Evolutionary conservation across 2,797 vertebrate species (phyloP).

Genomic region (Molossus molossus): DNA sequence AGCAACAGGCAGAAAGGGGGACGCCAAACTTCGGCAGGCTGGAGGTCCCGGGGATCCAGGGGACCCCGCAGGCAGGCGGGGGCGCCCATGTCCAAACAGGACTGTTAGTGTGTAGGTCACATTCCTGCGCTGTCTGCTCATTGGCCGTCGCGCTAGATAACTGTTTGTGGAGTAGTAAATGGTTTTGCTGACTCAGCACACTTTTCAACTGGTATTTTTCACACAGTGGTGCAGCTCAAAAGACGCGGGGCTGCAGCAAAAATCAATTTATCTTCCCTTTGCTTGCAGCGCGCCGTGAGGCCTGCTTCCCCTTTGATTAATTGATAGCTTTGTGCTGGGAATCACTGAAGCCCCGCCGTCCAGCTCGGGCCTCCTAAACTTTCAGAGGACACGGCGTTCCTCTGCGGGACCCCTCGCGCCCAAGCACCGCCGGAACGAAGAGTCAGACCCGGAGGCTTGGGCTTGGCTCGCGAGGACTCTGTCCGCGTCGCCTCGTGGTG

Average conservation of each 20-base stretch:
- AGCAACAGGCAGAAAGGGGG: neutral
- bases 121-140: constrained; percentile 96
- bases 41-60: neutral
- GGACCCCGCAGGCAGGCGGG: neutral
- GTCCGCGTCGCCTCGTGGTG: no score
- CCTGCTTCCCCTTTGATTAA: constrained; percentile 92
- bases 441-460: constrained; percentile 80
- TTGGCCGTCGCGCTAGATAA: constrained; percentile 98
- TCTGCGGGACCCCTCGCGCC: constrained; percentile 85
- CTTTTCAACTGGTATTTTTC: constrained; percentile 98
- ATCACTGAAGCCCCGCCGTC: constrained; percentile 89
- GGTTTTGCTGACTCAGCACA: constrained; percentile 99
- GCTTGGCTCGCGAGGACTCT: no score
- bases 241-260: constrained; percentile 95
- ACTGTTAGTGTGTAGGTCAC: constrained; percentile 99
- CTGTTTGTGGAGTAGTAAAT: constrained; percentile 99
- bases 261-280: constrained; percentile 94
- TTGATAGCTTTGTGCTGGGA: constrained; percentile 91
- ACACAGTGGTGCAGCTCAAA: constrained; percentile 99
- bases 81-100: constrained; percentile 90
- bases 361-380: constrained; percentile 87
- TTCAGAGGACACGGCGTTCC: constrained; percentile 87
- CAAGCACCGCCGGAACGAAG: constrained; percentile 79
- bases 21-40: neutral
- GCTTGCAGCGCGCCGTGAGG: constrained; percentile 90